Percentiles rank a stretch among this genome's conserved stretches.
Evolutionary conservation across 1,140 invertebrate species (phyloP).

Genomic region (Drosophila bifasciata): DNA sequence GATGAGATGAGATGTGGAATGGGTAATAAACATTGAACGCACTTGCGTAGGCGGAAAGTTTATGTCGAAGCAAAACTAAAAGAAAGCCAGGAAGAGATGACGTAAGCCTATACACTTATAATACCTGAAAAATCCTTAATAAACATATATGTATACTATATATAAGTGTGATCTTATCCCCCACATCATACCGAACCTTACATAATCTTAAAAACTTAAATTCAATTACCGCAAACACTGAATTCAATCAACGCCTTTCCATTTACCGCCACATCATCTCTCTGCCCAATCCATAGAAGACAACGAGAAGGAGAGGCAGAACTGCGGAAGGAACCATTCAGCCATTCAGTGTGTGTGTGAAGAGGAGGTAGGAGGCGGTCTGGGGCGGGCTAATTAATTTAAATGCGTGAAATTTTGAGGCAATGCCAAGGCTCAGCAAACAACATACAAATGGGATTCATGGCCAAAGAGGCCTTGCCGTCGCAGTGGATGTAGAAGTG

Average conservation of each 20-base stretch:
- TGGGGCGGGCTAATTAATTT: constrained; percentile 63
- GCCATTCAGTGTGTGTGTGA: background rate
- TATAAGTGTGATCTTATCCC: no score
- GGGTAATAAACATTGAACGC: constrained; percentile 15
- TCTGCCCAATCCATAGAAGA: background rate
- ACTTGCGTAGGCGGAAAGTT: constrained; percentile 15
- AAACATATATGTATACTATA: no score
- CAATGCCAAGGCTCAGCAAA: constrained; percentile 62
- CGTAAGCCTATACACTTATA: no score
- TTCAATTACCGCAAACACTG: no score
- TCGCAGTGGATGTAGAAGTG: background rate
- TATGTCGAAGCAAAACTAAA: background rate
- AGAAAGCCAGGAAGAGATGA: background rate
- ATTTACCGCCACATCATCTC: background rate
- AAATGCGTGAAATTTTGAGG: constrained; percentile 71
- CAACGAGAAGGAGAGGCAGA: background rate
- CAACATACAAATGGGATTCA: constrained; percentile 46
- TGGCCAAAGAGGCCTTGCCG: background rate
- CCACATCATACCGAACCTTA: no score
- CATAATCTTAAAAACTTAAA: no score
- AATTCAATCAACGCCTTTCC: constrained; percentile 6
- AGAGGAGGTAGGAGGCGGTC: background rate
- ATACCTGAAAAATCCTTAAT: no score
- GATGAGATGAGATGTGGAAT: no score
- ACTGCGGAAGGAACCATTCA: background rate